Conservation (phyloP, 2,888 invertebrate genomes). For the Serripes groenlandicus region DNA sequence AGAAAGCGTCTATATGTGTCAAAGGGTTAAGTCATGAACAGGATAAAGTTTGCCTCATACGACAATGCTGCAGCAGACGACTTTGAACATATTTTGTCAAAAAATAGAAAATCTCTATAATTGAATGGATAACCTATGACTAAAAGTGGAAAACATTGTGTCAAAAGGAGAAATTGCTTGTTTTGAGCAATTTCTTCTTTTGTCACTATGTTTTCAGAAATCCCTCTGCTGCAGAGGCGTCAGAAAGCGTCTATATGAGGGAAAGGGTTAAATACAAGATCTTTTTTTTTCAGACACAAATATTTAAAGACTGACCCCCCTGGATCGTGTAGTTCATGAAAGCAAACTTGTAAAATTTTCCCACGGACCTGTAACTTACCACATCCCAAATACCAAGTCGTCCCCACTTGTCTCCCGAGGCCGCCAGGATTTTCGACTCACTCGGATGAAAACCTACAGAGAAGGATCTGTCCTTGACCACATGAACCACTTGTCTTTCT, state of each 20-base stretch:
- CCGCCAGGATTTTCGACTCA: conserved; percentile 80
- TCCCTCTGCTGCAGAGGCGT: background rate
- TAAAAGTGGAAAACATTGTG: background rate
- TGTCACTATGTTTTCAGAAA: background rate
- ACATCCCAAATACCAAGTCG: conserved; percentile 85
- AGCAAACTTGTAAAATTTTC: background rate
- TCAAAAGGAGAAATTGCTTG: background rate
- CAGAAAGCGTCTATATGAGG: background rate
- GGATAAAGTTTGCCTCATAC: no score
- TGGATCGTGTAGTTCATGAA: background rate
- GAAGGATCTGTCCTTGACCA: conserved; percentile 84
- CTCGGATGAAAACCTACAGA: conserved; percentile 86
- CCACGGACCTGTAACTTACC: conserved; percentile 71
- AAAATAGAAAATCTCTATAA: no score
- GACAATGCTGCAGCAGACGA: background rate
- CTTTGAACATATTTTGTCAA: background rate
- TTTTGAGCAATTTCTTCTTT: background rate
- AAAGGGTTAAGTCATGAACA: background rate
- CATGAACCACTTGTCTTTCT: conserved; percentile 81
- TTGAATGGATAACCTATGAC: no score
- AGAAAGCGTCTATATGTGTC: background rate
- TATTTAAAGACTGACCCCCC: no score
- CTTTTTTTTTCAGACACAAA: no score
- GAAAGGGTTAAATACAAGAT: background rate
- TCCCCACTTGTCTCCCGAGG: conserved; percentile 86